A percentile compares a stretch with the other conserved stretches of the same genome.
These are phyloP conservation scores for Lordiphosa fenestrarum DNA, from an alignment of 2,888 invertebrate species.

Conservation along the genomic window DNA sequence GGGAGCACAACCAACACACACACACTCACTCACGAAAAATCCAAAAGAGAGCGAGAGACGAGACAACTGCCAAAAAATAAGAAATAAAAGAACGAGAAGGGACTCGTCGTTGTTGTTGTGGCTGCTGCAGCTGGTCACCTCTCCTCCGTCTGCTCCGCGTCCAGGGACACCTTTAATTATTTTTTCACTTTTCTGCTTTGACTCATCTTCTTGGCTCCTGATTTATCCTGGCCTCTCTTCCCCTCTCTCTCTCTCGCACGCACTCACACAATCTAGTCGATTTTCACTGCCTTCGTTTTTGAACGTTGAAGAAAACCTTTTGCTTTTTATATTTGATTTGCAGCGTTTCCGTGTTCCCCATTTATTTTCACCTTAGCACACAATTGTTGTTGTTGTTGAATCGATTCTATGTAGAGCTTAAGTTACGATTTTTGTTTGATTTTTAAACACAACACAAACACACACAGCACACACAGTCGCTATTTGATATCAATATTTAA, in stretches of 20 bases:
- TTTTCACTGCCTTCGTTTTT: constrained; percentile 52
- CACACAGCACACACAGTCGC: constrained; percentile 6
- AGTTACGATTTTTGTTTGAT: constrained; percentile 40
- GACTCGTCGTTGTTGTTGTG: constrained; percentile 40
- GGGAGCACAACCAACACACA: constrained; percentile 8
- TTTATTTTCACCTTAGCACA: constrained; percentile 41
- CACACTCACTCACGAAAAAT: constrained; percentile 2
- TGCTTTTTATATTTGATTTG: constrained; percentile 31
- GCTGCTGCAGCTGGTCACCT: constrained; percentile 26
- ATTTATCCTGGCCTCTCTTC: constrained; percentile 53
- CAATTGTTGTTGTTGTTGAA: constrained; percentile 45
- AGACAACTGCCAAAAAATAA: constrained; percentile 40
- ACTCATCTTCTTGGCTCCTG: constrained; percentile 66
- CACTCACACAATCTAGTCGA: constrained; percentile 27
- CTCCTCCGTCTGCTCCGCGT: constrained; percentile 24
- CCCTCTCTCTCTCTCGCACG: constrained; percentile 32
- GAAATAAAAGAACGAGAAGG: constrained; percentile 16
- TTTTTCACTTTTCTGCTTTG: constrained; percentile 69
- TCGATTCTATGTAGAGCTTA: constrained; percentile 42
- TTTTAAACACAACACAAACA: constrained; percentile 1
- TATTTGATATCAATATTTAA: constrained; percentile 15
- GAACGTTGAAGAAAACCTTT: constrained; percentile 60
- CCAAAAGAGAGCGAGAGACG: constrained; percentile 25
- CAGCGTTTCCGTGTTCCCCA: constrained; percentile 10
- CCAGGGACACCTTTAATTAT: constrained; percentile 68